Percentiles rank a stretch among this genome's conserved stretches.
Evolutionary conservation across 2,113 vertebrate species (phyloP).

Genomic region (Cebus imitator): DNA sequence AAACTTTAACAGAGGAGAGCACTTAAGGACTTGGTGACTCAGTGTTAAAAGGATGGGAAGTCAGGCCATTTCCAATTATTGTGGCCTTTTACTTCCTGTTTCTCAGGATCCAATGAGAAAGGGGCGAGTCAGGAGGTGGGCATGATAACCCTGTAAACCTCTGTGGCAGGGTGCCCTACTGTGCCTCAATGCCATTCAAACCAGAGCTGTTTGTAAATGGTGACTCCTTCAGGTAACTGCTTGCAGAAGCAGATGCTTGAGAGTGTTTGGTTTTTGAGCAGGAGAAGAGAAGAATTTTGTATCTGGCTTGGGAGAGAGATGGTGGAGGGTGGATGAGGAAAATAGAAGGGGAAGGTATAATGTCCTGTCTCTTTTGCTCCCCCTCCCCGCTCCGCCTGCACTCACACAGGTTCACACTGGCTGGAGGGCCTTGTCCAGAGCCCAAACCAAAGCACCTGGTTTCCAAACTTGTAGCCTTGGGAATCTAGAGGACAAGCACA

Average conservation of each 20-base stretch:
- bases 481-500: background rate
- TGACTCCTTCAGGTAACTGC: background rate
- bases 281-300: background rate
- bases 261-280: background rate
- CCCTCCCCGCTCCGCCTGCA: background rate
- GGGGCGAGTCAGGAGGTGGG: background rate
- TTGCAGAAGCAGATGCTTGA: background rate
- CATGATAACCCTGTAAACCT: accelerated
- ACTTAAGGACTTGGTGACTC: background rate
- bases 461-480: background rate
- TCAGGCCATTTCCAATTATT: background rate
- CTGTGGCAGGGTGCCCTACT: background rate
- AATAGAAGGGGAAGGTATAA: background rate
- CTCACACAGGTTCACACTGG: background rate
- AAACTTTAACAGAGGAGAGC: conserved; percentile 9
- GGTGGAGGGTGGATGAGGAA: background rate
- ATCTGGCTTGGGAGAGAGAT: background rate
- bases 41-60: background rate
- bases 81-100: background rate
- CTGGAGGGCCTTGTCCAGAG: background rate
- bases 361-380: background rate
- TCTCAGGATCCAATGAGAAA: background rate
- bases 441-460: background rate
- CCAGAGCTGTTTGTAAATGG: background rate
- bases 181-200: background rate